Percentiles rank a stretch among this genome's conserved stretches.
These are phyloP conservation scores for Oscheius sp. DNA, from an alignment of 1,140 invertebrate genomes.

Conservation along the genomic window DNA sequence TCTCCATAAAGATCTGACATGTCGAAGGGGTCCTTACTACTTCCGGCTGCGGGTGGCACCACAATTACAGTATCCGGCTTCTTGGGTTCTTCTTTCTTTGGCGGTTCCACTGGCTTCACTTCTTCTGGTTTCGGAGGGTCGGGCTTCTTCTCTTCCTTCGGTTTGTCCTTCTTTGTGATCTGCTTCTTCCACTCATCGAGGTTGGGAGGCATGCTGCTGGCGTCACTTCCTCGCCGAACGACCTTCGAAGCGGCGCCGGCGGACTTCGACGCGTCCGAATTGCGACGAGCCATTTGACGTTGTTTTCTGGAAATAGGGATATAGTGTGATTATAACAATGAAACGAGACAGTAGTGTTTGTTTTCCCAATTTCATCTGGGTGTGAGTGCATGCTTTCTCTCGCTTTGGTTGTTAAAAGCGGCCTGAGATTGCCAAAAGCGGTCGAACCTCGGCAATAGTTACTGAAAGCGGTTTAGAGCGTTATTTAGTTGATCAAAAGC, in stretches of 20 bases:
- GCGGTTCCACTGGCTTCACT: background rate
- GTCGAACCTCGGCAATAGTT: no score
- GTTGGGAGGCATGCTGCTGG: background rate
- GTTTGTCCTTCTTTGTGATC: background rate
- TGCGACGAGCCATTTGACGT: background rate
- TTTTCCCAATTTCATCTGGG: no score
- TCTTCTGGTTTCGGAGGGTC: background rate
- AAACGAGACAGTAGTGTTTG: no score
- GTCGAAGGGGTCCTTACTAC: background rate
- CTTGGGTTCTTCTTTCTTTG: background rate
- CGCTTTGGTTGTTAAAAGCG: no score
- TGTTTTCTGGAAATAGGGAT: background rate
- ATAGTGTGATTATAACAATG: no score
- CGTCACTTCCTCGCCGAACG: background rate
- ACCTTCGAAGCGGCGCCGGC: background rate
- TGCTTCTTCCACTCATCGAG: background rate
- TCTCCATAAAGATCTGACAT: background rate
- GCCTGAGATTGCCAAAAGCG: no score
- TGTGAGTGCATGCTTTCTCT: no score
- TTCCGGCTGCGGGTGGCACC: background rate
- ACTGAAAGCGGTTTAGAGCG: no score
- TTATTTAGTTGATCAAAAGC: no score
- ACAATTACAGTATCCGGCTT: no score
- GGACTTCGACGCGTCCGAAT: background rate
- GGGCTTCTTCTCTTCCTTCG: background rate